phyloP scores from a whole-genome alignment of 2,797 vertebrate genomes.

The Capromys pilorides region DNA sequence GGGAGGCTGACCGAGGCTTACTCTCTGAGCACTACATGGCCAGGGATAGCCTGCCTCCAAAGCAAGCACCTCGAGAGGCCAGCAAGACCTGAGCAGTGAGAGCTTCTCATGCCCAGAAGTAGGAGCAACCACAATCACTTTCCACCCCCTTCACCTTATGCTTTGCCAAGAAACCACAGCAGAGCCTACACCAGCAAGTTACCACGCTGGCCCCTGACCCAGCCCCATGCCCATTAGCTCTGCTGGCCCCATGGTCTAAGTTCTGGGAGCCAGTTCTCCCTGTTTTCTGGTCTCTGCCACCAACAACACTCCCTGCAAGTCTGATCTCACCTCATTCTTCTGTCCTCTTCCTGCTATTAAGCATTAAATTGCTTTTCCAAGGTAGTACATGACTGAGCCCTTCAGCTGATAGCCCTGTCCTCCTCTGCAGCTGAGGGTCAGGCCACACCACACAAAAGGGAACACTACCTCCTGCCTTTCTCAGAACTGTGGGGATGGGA shows the following conservation, averaged over 20 bases:
- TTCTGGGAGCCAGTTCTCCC: background rate
- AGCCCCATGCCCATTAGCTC: background rate
- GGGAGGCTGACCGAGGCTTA: background rate
- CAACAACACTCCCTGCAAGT: background rate
- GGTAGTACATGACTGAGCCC: background rate
- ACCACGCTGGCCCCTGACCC: background rate
- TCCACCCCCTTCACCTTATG: background rate
- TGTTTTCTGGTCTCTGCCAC: background rate
- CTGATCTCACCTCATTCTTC: background rate
- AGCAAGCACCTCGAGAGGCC: background rate
- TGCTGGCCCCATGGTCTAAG: background rate
- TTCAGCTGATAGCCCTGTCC: background rate
- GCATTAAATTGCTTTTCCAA: background rate
- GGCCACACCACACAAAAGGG: background rate
- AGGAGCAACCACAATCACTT: background rate
- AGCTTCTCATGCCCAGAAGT: background rate
- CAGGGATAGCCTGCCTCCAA: background rate
- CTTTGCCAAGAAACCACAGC: background rate
- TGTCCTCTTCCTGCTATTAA: background rate
- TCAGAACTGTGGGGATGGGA: background rate
- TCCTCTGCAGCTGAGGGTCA: background rate
- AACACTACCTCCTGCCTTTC: background rate
- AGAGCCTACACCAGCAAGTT: background rate
- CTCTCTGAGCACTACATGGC: background rate
- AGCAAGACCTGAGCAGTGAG: rapidly evolving